Conservation (phyloP, 2,797 vertebrate genomes). For the Bradypodion pumilum region DNA sequence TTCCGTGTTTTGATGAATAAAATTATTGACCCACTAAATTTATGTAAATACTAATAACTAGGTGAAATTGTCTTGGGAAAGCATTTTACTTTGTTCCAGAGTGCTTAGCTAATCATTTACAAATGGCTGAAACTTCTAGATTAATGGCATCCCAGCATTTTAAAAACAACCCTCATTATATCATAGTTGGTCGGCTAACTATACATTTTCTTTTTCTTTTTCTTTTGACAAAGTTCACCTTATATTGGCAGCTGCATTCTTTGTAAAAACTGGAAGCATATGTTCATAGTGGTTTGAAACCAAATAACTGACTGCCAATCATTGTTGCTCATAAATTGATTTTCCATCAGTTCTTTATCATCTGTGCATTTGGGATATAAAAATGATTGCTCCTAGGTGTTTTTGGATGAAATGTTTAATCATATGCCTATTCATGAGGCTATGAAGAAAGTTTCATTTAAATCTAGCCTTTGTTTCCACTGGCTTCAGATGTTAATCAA, state of each 20-base stretch:
- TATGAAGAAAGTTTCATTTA: neutral
- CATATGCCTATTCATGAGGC: neutral
- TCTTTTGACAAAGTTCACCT: neutral
- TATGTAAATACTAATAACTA: conserved; percentile 33
- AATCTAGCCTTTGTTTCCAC: neutral
- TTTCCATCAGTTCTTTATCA: neutral
- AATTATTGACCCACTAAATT: neutral
- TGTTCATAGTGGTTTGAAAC: neutral
- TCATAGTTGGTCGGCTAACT: conserved; percentile 3
- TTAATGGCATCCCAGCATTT: conserved; percentile 54
- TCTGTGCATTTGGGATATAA: neutral
- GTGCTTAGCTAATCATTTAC: conserved; percentile 63
- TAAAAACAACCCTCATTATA: conserved; percentile 47
- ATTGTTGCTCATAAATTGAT: neutral
- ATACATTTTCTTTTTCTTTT: neutral
- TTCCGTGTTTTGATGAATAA: conserved; percentile 27
- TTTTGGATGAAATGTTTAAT: neutral
- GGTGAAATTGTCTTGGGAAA: conserved; percentile 49
- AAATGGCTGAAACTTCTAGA: conserved; percentile 54
- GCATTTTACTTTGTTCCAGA: conserved; percentile 56
- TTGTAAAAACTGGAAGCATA: neutral
- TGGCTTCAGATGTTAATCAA: conserved; percentile 19
- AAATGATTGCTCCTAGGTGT: neutral
- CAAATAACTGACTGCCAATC: neutral
- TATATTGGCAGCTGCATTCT: neutral